Conservation (phyloP, 1,140 invertebrate genomes). For the Choristoneura fumiferana region DNA sequence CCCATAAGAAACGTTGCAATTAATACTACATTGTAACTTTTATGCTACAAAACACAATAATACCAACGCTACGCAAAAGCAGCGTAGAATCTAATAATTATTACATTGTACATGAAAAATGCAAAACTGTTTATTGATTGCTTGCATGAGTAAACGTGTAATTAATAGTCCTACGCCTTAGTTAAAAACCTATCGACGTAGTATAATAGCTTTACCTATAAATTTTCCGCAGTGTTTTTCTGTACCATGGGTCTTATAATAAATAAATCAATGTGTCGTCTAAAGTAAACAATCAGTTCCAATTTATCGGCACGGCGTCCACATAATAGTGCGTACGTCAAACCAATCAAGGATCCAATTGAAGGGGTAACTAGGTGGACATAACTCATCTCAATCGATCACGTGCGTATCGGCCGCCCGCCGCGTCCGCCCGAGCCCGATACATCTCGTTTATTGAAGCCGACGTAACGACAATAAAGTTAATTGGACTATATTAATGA, state of each 20-base stretch:
- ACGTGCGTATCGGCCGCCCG: constrained; percentile 47
- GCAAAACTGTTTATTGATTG: background rate
- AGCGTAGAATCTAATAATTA: no score
- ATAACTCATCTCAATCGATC: constrained; percentile 69
- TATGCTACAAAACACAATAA: background rate
- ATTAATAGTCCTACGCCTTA: no score
- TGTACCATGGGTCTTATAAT: background rate
- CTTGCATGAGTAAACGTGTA: no score
- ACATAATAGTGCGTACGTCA: constrained; percentile 65
- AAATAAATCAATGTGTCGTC: constrained; percentile 34
- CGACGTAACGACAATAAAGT: constrained; percentile 70
- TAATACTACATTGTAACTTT: constrained; percentile 26
- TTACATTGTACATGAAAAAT: constrained; percentile 26
- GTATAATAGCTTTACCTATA: no score
- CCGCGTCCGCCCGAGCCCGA: constrained; percentile 33
- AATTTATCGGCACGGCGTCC: constrained; percentile 56
- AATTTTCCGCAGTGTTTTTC: no score
- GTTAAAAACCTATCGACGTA: no score
- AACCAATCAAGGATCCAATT: constrained; percentile 74
- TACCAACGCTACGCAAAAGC: no score
- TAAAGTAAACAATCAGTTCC: constrained; percentile 62
- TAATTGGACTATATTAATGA: constrained; percentile 74
- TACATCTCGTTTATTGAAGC: constrained; percentile 66
- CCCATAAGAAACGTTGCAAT: constrained; percentile 40
- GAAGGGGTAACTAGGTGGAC: constrained; percentile 74